These are phyloP conservation scores for Spinus pinus DNA, from an alignment of 2,797 vertebrate genomes.

Conservation along the genomic window DNA sequence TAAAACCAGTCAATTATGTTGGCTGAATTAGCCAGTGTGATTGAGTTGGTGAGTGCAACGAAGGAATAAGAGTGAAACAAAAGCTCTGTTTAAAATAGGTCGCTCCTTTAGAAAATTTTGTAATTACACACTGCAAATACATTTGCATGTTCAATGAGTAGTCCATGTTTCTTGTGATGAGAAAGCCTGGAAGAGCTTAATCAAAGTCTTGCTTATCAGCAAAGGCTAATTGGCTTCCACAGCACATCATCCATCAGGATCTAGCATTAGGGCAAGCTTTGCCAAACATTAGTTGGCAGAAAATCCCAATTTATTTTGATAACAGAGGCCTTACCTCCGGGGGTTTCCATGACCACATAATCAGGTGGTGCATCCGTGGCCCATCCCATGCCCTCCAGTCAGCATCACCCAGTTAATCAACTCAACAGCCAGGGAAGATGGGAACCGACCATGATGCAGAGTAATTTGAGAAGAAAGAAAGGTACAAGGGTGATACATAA, in stretches of 20 bases:
- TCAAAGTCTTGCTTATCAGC: conserved; percentile 65
- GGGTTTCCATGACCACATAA: conserved; percentile 75
- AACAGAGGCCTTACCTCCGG: conserved; percentile 63
- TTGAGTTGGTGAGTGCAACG: background rate
- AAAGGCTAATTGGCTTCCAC: conserved; percentile 69
- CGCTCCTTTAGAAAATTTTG: conserved; percentile 14
- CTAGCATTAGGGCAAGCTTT: conserved; percentile 64
- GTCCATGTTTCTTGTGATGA: conserved; percentile 5
- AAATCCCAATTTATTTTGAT: conserved; percentile 78
- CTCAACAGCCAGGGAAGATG: conserved; percentile 31
- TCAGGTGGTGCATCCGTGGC: conserved; percentile 70
- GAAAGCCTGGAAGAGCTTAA: conserved; percentile 45
- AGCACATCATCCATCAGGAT: conserved; percentile 55
- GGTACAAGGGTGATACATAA: background rate
- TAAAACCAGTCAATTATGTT: conserved; percentile 50
- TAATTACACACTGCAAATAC: conserved; percentile 54
- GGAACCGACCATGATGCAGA: background rate
- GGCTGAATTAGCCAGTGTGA: conserved; percentile 11
- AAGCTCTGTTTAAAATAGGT: conserved; percentile 39
- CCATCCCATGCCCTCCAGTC: conserved; percentile 59
- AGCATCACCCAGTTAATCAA: conserved; percentile 67
- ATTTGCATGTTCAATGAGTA: conserved; percentile 52
- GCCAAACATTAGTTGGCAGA: conserved; percentile 74
- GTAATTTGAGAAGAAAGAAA: conserved; percentile 13
- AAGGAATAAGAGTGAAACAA: conserved; percentile 16